Conservation (phyloP, 2,113 vertebrate genomes). For the Delphinus delphis region DNA sequence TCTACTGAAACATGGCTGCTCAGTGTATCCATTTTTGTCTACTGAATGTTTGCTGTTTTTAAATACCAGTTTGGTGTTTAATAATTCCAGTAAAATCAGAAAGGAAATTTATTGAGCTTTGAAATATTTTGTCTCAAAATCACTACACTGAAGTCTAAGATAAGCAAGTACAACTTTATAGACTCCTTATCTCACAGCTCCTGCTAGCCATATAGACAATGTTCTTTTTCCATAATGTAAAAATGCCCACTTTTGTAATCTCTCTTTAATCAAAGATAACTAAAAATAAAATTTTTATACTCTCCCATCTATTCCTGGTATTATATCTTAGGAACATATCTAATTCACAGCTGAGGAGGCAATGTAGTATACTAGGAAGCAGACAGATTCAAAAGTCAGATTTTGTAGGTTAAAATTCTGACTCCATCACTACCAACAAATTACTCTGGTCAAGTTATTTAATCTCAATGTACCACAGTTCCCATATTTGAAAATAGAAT, state of each 20-base stretch:
- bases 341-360: background rate
- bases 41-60: background rate
- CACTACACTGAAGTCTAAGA: background rate
- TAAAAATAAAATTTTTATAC: background rate
- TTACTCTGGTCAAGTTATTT: background rate
- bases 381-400: background rate
- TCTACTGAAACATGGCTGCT: background rate
- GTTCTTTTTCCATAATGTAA: background rate
- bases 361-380: background rate
- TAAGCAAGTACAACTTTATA: background rate
- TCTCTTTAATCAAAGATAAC: background rate
- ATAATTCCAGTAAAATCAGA: background rate
- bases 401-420: background rate
- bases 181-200: background rate
- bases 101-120: background rate
- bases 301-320: background rate
- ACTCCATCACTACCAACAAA: rapidly evolving
- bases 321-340: background rate
- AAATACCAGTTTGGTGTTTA: background rate
- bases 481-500: background rate
- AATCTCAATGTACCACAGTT: background rate
- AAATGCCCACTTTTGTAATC: background rate
- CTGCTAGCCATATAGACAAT: background rate
- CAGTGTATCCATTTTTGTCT: background rate
- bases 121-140: background rate